These are phyloP conservation scores for Acronicta alni DNA, from an alignment of 2,888 invertebrate species.

Conservation along the genomic window DNA sequence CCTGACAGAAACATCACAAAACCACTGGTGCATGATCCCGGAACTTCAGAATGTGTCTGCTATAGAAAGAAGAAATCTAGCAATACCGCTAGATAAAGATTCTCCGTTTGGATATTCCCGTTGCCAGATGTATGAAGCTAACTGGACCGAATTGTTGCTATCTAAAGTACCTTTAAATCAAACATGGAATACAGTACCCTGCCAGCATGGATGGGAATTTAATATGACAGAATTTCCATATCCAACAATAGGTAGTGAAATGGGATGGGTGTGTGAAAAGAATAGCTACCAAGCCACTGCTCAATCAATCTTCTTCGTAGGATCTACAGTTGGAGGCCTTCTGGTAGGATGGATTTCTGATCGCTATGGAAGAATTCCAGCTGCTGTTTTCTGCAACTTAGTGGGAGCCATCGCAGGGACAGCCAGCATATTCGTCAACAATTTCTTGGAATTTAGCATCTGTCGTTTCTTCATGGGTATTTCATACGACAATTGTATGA, in stretches of 20 bases:
- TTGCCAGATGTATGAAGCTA: conserved; percentile 70
- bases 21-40: conserved; percentile 79
- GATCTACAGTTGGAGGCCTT: conserved; percentile 76
- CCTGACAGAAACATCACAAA: conserved; percentile 72
- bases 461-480: conserved; percentile 78
- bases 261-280: conserved; percentile 78
- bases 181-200: conserved; percentile 65
- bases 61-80: conserved; percentile 67
- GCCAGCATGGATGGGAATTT: conserved; percentile 78
- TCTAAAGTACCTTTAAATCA: conserved; percentile 58
- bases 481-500: conserved; percentile 79
- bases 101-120: conserved; percentile 72
- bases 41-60: conserved; percentile 71
- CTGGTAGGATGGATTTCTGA: conserved; percentile 76
- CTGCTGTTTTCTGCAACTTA: conserved; percentile 68
- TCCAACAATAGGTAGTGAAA: conserved; percentile 74
- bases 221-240: conserved; percentile 78
- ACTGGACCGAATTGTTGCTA: conserved; percentile 71
- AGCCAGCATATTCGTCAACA: conserved; percentile 65
- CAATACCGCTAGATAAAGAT: conserved; percentile 66
- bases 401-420: conserved; percentile 73
- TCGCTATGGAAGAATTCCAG: conserved; percentile 74
- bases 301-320: conserved; percentile 75
- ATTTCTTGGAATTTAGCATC: conserved; percentile 68
- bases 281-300: conserved; percentile 76